Base-by-base conservation (phyloP, 2,797 vertebrate genomes). In the Sebastes hubbsi region DNA sequence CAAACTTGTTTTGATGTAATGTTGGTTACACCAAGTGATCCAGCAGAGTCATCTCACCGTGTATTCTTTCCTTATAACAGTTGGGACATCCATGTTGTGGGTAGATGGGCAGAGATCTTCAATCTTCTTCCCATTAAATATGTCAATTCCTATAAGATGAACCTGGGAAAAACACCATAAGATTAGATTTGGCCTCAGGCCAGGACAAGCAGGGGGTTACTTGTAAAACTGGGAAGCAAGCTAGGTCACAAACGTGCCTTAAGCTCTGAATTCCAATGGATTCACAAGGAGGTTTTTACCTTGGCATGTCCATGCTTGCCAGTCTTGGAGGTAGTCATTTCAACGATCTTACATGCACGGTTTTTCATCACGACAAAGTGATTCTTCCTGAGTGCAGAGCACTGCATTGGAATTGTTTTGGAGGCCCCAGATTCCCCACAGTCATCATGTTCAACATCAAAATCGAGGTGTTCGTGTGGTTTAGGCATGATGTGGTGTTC, bases 21-120 rank as follows among this genome's bases (percentile, higher is more conserved):
- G 18, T 5, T 10, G 4, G 24, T 54, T 30, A 46, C 14, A 25
- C 32, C 1, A 29, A 46, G 7, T 25, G 4, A n/a, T 24, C 2
- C 1, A 52, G 25, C 0, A 46, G 2, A 4, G 5, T 64, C 5
- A 8, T 49, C 80, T 91, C 59, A 99, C 98, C 94, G 96, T 95
- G 86, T 96, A 99, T 68, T 99, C 98, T 84, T 91, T 96, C 92
- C 97, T 97, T 85, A 94, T 94, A 88, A 98, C 97, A 92, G 96
- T 95, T 72, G 98, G 98, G 82, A 99, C 98, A 75, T 99, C 96
- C 98, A 99, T 98, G 92, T 99, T 99, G 89, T 99, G 98, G 88
- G 98, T 99, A 14, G 98, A 99, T 22, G 98, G 98, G 70, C 97
- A 99, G 89, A 99, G 97, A 95, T 99, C 98, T 95, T 99, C 98